These are phyloP conservation scores for Pteromalus puparum DNA, from an alignment of 1,140 invertebrate species.

Conservation along the genomic window DNA sequence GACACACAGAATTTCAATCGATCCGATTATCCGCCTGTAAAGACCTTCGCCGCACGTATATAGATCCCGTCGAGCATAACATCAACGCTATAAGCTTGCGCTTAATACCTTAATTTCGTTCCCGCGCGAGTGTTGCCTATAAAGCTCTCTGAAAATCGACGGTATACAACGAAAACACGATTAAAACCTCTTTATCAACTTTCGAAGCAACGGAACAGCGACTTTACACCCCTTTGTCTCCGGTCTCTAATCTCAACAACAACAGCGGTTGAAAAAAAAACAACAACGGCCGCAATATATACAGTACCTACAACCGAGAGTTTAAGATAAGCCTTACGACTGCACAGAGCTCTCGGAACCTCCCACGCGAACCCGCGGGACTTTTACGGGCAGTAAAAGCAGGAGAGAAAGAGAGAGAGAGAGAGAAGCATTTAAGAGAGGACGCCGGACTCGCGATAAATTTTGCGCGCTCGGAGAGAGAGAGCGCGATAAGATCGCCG, in stretches of 20 bases:
- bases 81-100: too few relatives aligned
- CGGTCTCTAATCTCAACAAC: too few relatives aligned
- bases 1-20: not conserved
- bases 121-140: too few relatives aligned
- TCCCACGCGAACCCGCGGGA: not conserved
- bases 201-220: not conserved
- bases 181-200: too few relatives aligned
- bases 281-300: not conserved
- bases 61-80: too few relatives aligned
- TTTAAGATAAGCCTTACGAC: conserved; percentile 12
- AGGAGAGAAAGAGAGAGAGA: conserved; percentile 9
- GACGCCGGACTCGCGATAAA: not conserved
- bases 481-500: conserved; percentile 1
- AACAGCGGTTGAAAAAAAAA: not conserved
- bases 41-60: too few relatives aligned
- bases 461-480: not conserved
- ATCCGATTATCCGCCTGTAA: not conserved
- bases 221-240: not conserved
- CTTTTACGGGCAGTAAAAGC: conserved; percentile 32
- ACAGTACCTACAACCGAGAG: too few relatives aligned
- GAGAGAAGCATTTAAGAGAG: conserved; percentile 6
- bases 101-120: too few relatives aligned
- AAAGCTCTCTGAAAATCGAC: too few relatives aligned
- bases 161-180: too few relatives aligned
- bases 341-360: not conserved